Percentiles rank a stretch among this genome's conserved stretches.
phyloP scores from a whole-genome alignment of 1,140 invertebrate species.

The Drosophila equinoxialis region DNA sequence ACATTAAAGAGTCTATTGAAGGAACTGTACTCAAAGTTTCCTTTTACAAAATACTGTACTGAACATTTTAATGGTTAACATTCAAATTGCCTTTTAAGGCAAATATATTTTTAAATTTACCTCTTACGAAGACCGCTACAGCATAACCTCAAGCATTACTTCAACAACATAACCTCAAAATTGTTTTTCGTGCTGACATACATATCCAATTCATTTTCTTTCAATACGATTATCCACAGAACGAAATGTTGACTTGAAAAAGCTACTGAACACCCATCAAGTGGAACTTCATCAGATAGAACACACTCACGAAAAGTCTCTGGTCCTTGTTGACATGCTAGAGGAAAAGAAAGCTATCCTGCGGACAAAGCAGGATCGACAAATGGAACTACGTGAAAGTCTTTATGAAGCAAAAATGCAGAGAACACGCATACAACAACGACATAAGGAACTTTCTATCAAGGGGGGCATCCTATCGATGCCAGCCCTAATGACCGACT shows the following conservation, averaged over 20 bases:
- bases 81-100: no score
- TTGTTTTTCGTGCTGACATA: no score
- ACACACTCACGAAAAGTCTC: conserved; percentile 60
- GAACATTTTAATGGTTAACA: no score
- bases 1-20: no score
- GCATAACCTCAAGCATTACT: no score
- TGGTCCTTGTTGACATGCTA: conserved; percentile 26
- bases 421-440: conserved; percentile 28
- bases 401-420: conserved; percentile 40
- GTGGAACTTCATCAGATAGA: conserved; percentile 50
- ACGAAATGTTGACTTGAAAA: conserved; percentile 53
- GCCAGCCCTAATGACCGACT: conserved; percentile 68
- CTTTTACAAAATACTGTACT: no score
- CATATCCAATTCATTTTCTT: no score
- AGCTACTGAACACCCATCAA: conserved; percentile 35
- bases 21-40: no score
- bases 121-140: no score
- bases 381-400: background rate
- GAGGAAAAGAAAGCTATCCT: background rate
- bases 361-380: fast-evolving
- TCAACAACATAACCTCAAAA: no score
- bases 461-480: conserved; percentile 67
- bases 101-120: no score
- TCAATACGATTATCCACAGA: conserved; percentile 28
- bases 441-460: conserved; percentile 32